These are phyloP conservation scores for Nephila pilipes DNA, from an alignment of 1,140 invertebrate genomes.

Conservation along the genomic window DNA sequence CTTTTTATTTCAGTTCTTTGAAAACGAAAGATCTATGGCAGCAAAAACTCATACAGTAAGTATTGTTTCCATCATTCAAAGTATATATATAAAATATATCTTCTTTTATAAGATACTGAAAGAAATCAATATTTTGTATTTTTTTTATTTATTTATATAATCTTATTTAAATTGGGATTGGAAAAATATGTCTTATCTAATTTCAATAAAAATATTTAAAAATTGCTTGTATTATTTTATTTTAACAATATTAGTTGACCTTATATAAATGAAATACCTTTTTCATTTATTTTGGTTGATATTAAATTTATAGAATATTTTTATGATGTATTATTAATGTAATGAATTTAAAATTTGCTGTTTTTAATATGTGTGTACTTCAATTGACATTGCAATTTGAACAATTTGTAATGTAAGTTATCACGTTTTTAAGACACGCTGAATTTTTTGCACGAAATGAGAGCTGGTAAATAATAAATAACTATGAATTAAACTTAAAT, in stretches of 20 bases:
- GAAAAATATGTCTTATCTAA: too few species aligned
- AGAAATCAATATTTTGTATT: too few species aligned
- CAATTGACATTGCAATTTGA: background rate
- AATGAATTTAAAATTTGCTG: too few species aligned
- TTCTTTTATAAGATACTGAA: too few species aligned
- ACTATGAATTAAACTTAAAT: background rate
- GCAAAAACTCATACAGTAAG: conserved; percentile 85
- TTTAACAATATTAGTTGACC: background rate
- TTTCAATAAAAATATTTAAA: too few species aligned
- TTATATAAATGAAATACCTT: too few species aligned
- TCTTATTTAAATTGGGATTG: too few species aligned
- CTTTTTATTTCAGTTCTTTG: conserved; percentile 83
- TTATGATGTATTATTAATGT: too few species aligned
- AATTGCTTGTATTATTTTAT: background rate
- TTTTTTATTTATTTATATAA: too few species aligned
- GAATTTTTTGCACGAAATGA: background rate
- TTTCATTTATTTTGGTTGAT: too few species aligned
- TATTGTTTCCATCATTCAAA: conserved; percentile 77
- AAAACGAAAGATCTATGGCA: conserved; percentile 87
- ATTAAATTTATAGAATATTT: too few species aligned
- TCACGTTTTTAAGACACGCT: background rate
- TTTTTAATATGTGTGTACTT: background rate
- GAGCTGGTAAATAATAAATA: background rate
- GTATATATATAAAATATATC: too few species aligned
- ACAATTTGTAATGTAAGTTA: background rate